Conservation (phyloP, 2,888 invertebrate genomes). For the Tanytarsus gracilentus region DNA sequence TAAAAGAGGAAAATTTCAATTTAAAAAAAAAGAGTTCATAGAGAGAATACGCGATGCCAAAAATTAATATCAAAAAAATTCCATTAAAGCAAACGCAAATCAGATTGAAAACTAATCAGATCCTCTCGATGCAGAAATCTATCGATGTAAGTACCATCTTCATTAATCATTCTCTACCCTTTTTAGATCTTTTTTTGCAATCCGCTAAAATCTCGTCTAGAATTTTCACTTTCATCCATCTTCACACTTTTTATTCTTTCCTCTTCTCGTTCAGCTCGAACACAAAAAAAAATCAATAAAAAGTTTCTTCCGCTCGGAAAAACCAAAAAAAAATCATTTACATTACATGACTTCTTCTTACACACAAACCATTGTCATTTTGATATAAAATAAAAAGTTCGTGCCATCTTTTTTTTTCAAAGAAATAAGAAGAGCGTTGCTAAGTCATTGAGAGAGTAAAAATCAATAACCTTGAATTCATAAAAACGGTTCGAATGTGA, state of each 20-base stretch:
- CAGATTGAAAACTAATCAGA: constrained; percentile 18
- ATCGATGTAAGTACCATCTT: constrained; percentile 26
- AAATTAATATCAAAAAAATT: constrained; percentile 26
- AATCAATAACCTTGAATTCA: constrained; percentile 28
- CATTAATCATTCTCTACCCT: too few species aligned
- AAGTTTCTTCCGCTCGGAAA: too few species aligned
- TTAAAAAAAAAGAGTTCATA: too few species aligned
- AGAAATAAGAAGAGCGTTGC: background rate
- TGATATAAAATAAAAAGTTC: too few species aligned
- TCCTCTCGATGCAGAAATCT: constrained; percentile 24
- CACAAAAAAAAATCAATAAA: constrained; percentile 14
- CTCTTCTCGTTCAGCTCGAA: too few species aligned
- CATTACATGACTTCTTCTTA: background rate
- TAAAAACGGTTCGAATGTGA: background rate
- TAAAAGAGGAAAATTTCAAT: too few species aligned
- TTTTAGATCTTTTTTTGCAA: too few species aligned
- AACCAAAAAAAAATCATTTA: too few species aligned
- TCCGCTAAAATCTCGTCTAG: too few species aligned
- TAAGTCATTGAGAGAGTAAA: background rate
- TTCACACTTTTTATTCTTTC: too few species aligned
- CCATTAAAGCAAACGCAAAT: constrained; percentile 21
- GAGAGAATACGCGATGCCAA: constrained; percentile 13
- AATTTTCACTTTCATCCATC: too few species aligned
- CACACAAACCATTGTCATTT: background rate
- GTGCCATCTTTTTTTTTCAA: background rate